A percentile compares a stretch with the other conserved stretches of the same genome.
These are phyloP conservation scores for Phortica okadai DNA, from an alignment of 2,888 invertebrate genomes.

Conservation along the genomic window DNA sequence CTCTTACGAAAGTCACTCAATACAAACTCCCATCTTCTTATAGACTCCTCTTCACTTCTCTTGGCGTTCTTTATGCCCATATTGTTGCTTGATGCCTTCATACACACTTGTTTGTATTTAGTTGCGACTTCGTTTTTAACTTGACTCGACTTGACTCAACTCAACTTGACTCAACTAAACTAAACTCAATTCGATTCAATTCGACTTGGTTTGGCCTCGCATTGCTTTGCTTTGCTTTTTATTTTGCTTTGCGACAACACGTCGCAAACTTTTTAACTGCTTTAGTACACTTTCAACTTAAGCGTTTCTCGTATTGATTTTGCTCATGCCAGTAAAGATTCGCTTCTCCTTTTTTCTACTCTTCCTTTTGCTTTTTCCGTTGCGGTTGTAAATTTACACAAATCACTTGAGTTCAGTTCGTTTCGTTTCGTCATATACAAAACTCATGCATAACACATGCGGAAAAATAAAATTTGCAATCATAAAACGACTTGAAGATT, in stretches of 20 bases:
- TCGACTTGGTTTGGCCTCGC: neutral
- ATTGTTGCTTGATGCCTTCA: neutral
- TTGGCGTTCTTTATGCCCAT: neutral
- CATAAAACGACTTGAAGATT: constrained; percentile 10
- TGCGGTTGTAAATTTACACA: constrained; percentile 30
- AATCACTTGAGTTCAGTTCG: constrained; percentile 14
- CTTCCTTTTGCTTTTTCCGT: neutral
- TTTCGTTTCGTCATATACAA: neutral
- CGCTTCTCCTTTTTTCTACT: neutral
- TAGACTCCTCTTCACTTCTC: neutral
- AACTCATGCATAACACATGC: constrained; percentile 23
- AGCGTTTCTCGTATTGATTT: constrained; percentile 33
- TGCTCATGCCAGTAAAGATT: neutral
- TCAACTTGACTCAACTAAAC: too few species aligned
- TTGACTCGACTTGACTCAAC: too few species aligned
- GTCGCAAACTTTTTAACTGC: constrained; percentile 27
- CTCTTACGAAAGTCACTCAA: neutral
- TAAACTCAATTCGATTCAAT: neutral
- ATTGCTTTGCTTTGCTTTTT: neutral
- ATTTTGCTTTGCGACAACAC: constrained; percentile 11
- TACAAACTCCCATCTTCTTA: neutral
- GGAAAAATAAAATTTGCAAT: constrained; percentile 28
- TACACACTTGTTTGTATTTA: neutral
- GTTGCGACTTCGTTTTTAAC: neutral
- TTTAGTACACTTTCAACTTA: constrained; percentile 24